Base-by-base conservation (phyloP, 2,888 invertebrate species). In the Opisthograptis luteolata region DNA sequence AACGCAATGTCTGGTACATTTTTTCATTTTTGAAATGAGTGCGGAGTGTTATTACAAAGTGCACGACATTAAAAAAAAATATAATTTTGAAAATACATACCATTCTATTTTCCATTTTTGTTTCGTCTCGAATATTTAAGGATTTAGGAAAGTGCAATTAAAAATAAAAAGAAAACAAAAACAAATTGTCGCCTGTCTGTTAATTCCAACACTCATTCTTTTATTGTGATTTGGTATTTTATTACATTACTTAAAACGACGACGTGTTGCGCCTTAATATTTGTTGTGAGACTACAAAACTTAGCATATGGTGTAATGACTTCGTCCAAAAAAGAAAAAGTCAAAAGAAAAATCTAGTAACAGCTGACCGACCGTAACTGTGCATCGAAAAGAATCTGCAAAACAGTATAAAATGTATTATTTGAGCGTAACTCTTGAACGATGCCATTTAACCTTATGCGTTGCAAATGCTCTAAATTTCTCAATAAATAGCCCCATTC, bases 151-250 rank as follows among this genome's bases (percentile, higher is more conserved):
- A 71, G 75, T 55, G 55, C 53, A 55, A 53, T 64, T 34, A 41
- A 39, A 45, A 45, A 9, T 28, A 36, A 58, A 78, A 75, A 70
- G 68, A 75, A 77, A 84, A 80, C 76, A 81, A 84, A 84, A 86
- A 79, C 79, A 83, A 85, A 80, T 79, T 81, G 76, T 88, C 80
- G 80, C 79, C 81, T 84, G 81, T 87, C 87, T 84, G 88, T 91
- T 91, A 91, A 90, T 90, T 91, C 85, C 89, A 88, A 90, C 91
- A 91, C 89, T 91, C 87, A 88, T 91, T 87, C 83, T 89, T 91
- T 91, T 84, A 91, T 91, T 90, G 81, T 81, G 81, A 81, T 87
- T 88, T 84, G 82, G 83, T 86, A 81, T 81, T 84, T 88, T 82
- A 88, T 79, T 77, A 62, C 66, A 77, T 70, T 73, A 73, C 70